These are phyloP conservation scores for Parnassius orleans DNA, from an alignment of 2,888 invertebrate genomes.

Conservation along the genomic window DNA sequence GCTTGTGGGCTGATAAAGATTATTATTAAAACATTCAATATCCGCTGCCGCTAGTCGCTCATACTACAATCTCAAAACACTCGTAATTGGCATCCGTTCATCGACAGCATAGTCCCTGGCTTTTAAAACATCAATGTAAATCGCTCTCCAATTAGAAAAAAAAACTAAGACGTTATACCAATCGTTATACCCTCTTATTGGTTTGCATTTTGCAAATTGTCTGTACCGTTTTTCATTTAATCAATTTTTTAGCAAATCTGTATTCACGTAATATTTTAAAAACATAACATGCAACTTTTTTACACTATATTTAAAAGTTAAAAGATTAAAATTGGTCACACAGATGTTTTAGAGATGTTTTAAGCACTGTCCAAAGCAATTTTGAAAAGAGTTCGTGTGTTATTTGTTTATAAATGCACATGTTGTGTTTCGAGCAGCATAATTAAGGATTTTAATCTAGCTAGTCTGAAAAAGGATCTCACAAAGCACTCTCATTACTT, in stretches of 20 bases:
- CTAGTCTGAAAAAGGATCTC: constrained; percentile 16
- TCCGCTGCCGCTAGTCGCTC: constrained; percentile 25
- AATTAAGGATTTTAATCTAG: constrained; percentile 23
- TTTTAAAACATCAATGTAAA: constrained; percentile 32
- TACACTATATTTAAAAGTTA: too few relatives aligned
- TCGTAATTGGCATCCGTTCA: constrained; percentile 32
- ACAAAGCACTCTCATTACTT: constrained; percentile 22
- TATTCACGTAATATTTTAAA: too few relatives aligned
- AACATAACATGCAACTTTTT: too few relatives aligned
- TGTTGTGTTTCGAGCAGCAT: constrained; percentile 6
- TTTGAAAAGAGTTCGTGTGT: neutral
- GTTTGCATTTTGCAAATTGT: too few relatives aligned
- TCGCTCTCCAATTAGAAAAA: constrained; percentile 39
- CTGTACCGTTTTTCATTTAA: too few relatives aligned
- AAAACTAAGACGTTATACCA: constrained; percentile 16
- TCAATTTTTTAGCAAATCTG: too few relatives aligned
- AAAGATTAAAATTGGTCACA: too few relatives aligned
- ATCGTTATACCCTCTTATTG: neutral
- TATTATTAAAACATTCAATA: constrained; percentile 32
- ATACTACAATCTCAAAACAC: constrained; percentile 1
- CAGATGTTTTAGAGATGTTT: too few relatives aligned
- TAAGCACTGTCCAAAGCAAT: too few relatives aligned
- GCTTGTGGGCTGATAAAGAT: too few relatives aligned
- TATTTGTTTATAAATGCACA: constrained; percentile 6
- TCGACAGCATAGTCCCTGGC: constrained; percentile 27